Evolutionary conservation across 2,113 vertebrate genomes (phyloP).

Genomic region (Megalops atlanticus): DNA sequence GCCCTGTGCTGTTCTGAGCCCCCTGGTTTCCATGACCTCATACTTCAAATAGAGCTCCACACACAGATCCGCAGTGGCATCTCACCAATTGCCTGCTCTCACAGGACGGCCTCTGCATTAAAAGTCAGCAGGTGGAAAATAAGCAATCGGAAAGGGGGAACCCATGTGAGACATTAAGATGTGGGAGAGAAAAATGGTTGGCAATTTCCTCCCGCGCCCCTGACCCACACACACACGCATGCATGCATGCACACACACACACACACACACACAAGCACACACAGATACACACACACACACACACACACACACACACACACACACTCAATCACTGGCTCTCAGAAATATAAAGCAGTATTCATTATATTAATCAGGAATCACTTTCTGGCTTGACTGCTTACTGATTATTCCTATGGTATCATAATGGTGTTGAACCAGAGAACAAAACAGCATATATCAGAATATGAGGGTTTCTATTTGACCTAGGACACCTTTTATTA

Average conservation of each 20-base stretch:
- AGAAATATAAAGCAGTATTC: not conserved
- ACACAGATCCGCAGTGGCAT: constrained; percentile 28
- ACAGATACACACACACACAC: constrained; percentile 28
- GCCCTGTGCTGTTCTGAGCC: constrained; percentile 1
- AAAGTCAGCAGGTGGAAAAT: constrained; percentile 67
- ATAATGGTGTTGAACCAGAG: not conserved
- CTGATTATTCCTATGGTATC: not conserved
- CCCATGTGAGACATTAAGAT: constrained; percentile 62
- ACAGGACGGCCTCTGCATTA: constrained; percentile 53
- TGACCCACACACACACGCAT: not conserved
- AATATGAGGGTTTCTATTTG: not conserved
- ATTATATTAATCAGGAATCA: not conserved
- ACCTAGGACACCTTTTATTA: not conserved
- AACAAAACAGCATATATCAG: not conserved
- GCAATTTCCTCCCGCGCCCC: constrained; percentile 44
- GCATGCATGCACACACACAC: constrained; percentile 9
- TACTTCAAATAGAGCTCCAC: constrained; percentile 29
- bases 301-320: too few relatives aligned
- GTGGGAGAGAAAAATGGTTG: constrained; percentile 52
- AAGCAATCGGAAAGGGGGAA: constrained; percentile 58
- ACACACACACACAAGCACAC: constrained; percentile 6
- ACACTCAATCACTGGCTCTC: too few relatives aligned
- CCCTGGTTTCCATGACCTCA: constrained; percentile 35
- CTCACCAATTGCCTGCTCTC: constrained; percentile 50
- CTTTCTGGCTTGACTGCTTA: not conserved